Evolutionary conservation across 2,888 invertebrate genomes (phyloP), one percentile per base, ranked within the genome.

Genomic region (Chorisops tibialis): DNA sequence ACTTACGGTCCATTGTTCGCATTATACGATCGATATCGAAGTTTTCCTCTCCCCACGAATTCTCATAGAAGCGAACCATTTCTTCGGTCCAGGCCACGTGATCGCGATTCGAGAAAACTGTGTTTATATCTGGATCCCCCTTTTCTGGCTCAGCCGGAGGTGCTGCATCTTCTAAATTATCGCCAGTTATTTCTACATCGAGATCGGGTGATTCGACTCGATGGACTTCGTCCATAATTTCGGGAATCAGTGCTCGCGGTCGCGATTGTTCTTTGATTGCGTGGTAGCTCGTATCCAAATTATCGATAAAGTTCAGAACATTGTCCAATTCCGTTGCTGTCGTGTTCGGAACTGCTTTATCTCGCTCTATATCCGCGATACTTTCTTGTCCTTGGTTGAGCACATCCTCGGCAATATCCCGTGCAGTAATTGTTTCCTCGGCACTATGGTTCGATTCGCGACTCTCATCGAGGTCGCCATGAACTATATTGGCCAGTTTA

Each of bases 41-140:
- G 65, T 83, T 77, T 73, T 86, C 85, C 52, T 85, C 85, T 0
- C 83, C 83, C 83, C 85, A 86, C 67, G 84, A 83, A 65, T 83
- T 80, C 71, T 86, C 83, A 70, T 87, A 87, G 75, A 85, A 87
- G 63, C 81, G 81, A 63, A 81, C 80, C 83, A 87, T 83, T 69
- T 84, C 83, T 1, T 74, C 72, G 65, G 72, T 76, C 79, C 78
- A 79, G 16, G 76, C 75, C 35, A 73, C 63, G 66, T 73, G 61
- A 37, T 68, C 49, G 14, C 47, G 14, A 67, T 65, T 16, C 6
- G 60, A 30, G 24, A 47, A 19, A 19, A 60, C 21, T 9, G 38
- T 16, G 5, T 5, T 16, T 21, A 19, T n/a, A 1, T 16, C 19
- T 1, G 19, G 4, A 47, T 18, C 18, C 1, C 12, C 19, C 18